phyloP scores from a whole-genome alignment of 2,113 vertebrate genomes.

The Bungarus multicinctus region DNA sequence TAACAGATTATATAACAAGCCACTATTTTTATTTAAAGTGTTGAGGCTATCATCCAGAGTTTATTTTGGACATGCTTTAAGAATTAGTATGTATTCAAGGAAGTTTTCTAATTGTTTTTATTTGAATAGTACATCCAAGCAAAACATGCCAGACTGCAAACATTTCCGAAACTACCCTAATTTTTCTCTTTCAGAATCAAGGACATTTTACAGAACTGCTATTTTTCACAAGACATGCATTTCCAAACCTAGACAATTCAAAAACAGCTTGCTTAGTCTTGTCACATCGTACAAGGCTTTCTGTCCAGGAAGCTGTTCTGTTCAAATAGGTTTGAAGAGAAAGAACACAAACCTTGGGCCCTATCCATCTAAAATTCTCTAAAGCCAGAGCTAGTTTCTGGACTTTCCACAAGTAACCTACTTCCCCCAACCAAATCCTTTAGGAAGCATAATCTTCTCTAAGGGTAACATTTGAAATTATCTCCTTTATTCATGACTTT shows the following conservation, averaged over 20 bases:
- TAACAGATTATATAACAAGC: background rate
- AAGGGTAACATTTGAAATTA: conserved; percentile 12
- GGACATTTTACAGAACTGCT: conserved; percentile 1
- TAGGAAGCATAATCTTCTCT: conserved; percentile 27
- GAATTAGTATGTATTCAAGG: background rate
- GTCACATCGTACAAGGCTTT: background rate
- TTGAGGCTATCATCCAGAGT: background rate
- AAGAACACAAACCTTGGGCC: background rate
- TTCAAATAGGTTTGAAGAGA: background rate
- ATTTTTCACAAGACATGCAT: background rate
- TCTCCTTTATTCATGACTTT: conserved; percentile 19
- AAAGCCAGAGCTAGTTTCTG: background rate
- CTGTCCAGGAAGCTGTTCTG: conserved; percentile 8
- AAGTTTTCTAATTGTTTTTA: background rate
- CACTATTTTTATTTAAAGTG: background rate
- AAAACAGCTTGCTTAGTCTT: conserved; percentile 31
- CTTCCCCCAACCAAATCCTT: conserved; percentile 21
- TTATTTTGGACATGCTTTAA: background rate
- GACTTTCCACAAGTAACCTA: conserved; percentile 24
- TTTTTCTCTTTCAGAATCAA: background rate
- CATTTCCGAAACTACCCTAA: background rate
- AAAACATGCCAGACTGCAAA: background rate
- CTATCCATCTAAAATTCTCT: background rate
- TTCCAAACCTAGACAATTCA: conserved; percentile 33
- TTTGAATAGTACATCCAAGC: background rate